A percentile compares a stretch with the other conserved stretches of the same genome.
Conservation (phyloP, 2,113 vertebrate genomes). For the Thalassarche chlororhynchos region DNA sequence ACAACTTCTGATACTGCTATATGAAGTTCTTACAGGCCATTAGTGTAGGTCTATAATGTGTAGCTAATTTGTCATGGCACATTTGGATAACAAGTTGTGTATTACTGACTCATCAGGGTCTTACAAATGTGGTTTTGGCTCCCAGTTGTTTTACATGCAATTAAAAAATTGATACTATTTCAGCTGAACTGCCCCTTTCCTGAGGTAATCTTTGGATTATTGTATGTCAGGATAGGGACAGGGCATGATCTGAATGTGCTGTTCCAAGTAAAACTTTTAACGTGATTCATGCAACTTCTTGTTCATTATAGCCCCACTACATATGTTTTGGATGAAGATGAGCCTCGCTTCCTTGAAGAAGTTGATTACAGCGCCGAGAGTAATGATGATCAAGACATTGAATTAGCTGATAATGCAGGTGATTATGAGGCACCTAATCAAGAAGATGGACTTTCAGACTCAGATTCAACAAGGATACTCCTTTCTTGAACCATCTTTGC, state of each 20-base stretch:
- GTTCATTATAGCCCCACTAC: conserved; percentile 85
- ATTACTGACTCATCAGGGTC: background rate
- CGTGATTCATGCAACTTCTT: background rate
- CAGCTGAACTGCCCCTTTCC: background rate
- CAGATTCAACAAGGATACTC: conserved; percentile 78
- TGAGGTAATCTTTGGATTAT: background rate
- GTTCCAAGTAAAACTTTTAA: background rate
- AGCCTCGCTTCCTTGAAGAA: conserved; percentile 94
- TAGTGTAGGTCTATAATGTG: background rate
- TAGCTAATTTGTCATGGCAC: background rate
- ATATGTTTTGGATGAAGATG: conserved; percentile 94
- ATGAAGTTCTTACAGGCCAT: background rate
- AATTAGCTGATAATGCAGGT: conserved; percentile 73
- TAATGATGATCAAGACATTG: conserved; percentile 87
- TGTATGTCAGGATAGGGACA: background rate
- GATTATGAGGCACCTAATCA: conserved; percentile 78
- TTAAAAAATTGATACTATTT: background rate
- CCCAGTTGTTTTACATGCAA: background rate
- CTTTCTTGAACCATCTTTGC: conserved; percentile 64
- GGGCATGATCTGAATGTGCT: background rate
- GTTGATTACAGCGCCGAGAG: conserved; percentile 99
- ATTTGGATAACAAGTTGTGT: background rate
- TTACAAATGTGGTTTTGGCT: background rate
- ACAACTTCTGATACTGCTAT: background rate
- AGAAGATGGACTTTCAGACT: conserved; percentile 85